A percentile compares a stretch with the other conserved stretches of the same genome.
These are phyloP conservation scores for Aurelia coerulea DNA, from an alignment of 30 jellyfish, hydroid and myxozoan genomes.

Conservation along the genomic window DNA sequence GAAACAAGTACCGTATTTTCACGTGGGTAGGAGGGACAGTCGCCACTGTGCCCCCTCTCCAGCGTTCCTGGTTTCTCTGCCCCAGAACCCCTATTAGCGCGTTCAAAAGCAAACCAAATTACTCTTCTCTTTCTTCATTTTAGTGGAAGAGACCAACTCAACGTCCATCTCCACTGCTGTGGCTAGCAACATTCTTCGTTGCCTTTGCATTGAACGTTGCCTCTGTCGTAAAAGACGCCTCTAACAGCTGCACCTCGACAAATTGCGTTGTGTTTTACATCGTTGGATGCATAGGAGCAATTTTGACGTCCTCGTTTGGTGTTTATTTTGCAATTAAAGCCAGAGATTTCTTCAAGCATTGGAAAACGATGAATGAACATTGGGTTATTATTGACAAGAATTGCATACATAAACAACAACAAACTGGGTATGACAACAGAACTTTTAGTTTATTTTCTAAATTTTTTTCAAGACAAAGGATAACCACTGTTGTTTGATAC, in stretches of 20 bases:
- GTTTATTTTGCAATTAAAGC: constrained; percentile 67
- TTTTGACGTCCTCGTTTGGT: constrained; percentile 56
- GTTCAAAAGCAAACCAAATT: no score
- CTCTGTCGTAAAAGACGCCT: constrained; percentile 82
- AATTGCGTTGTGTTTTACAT: constrained; percentile 79
- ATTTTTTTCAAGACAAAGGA: no score
- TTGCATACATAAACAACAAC: no score
- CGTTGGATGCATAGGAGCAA: constrained; percentile 81
- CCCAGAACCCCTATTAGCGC: no score
- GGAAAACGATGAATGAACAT: constrained; percentile 65
- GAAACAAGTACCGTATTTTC: no score
- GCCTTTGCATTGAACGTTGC: constrained; percentile 65
- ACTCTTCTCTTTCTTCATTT: no score
- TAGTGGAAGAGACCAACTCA: constrained; percentile 85
- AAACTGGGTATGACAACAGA: no score
- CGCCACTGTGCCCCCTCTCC: no score
- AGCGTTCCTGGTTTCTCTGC: no score
- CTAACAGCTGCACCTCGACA: constrained; percentile 66
- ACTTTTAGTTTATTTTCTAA: no score
- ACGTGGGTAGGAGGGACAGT: no score
- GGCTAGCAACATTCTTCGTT: constrained; percentile 64
- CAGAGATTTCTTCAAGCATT: constrained; percentile 51
- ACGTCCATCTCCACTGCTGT: constrained; percentile 71
- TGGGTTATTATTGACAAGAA: constrained; percentile 50
- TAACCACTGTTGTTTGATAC: no score